Base-by-base conservation (phyloP, 1,140 invertebrate species). In the Magallana angulata region DNA sequence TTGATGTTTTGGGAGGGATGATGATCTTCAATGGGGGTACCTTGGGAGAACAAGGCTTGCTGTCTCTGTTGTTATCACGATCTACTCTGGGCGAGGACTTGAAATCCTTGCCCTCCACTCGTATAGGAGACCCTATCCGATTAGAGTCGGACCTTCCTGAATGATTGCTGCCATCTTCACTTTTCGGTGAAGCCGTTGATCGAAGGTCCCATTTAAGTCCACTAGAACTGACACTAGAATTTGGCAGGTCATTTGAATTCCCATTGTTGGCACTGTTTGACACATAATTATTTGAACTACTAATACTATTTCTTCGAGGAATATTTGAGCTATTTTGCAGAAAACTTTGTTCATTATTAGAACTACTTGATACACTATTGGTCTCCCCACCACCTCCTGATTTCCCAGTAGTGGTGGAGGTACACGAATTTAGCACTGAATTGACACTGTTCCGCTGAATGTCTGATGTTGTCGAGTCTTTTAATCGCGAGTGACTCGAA, bases 11-110 rank as follows among this genome's bases (percentile, higher is more conserved):
- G 36, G 91, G 89, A 30, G 93, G 93, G 80, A 94, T 91, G 86
- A 94, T 94, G 48, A 94, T 94, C 91, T 92, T 93, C 48, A 94
- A 86, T 14, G 93, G 93, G 30, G 93, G 93, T 85, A 94, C 93
- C 89, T 94, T 94, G 36, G 92, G 92, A 14, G 92, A 93, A 16
- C 91, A 92, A n/a, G 93, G 91, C 85, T 92, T 86, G 87, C 91
- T 93, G 64, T 91, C 90, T 85, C 85, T 84, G 36, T 48, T 90
- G 60, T 89, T 90, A 57, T 91, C 90, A 82, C 86, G 30, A 36
- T 87, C 84, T 76, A 64, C 36, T 84, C 48, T 81, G 30, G 85
- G 80, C 6, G 81, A 83, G 86, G 71, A 71, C 82, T 64, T 68
- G 11, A 60, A 12, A 6, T 84, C 85, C 80, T 84, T 87, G 82